These are phyloP conservation scores for Cantharis rufa DNA, from an alignment of 2,888 invertebrate genomes.

Conservation along the genomic window DNA sequence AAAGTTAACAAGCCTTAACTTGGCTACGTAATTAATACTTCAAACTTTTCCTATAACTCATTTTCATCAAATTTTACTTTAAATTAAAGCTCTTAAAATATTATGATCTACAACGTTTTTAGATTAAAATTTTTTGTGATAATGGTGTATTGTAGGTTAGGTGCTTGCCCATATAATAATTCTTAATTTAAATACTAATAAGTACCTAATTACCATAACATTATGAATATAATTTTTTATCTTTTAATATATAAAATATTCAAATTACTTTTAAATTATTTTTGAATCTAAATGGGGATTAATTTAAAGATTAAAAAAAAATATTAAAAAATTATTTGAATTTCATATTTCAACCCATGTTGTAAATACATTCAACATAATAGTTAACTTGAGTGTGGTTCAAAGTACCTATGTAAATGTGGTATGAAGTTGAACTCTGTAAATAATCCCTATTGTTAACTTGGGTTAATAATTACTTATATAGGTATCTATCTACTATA, in stretches of 20 bases:
- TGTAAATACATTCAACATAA: background rate
- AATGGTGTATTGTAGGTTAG: background rate
- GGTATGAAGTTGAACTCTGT: background rate
- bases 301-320: background rate
- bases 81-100: constrained; percentile 7
- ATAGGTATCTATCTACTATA: too few species aligned
- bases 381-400: background rate
- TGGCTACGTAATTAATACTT: constrained; percentile 8
- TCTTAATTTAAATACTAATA: background rate
- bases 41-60: constrained; percentile 14
- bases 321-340: background rate
- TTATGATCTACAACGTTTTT: background rate
- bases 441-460: background rate
- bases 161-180: background rate
- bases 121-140: background rate
- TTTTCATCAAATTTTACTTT: constrained; percentile 5
- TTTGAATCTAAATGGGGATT: background rate
- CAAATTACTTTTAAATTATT: background rate
- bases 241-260: background rate
- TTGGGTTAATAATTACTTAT: too few species aligned
- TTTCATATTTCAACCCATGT: background rate
- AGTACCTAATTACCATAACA: background rate
- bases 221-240: background rate
- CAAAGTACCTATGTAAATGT: background rate
- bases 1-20: constrained; percentile 10